phyloP scores from a whole-genome alignment of 1,140 invertebrate genomes.

The Homalodisca vitripennis region DNA sequence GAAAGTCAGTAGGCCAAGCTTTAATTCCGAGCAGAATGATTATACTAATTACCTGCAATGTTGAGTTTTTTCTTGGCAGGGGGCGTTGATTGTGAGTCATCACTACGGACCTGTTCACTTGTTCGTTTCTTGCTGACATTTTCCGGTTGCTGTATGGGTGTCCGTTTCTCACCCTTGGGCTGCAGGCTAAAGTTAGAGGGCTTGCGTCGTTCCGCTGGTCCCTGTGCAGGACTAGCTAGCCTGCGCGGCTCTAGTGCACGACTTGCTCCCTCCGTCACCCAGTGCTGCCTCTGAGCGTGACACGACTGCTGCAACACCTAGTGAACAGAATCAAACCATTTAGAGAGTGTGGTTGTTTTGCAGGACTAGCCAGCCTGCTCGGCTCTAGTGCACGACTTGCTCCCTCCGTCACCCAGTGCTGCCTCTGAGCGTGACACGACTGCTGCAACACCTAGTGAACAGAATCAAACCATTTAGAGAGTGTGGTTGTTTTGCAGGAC shows the following conservation, averaged over 20 bases:
- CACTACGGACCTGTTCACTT: not conserved
- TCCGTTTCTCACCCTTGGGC: constrained; percentile 28
- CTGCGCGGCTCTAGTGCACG: constrained; percentile 20
- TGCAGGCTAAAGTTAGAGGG: constrained; percentile 4
- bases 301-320: constrained; percentile 40
- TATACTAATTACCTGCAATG: too few species aligned
- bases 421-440: too few species aligned
- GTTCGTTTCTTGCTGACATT: constrained; percentile 30
- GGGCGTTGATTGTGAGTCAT: not conserved
- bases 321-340: too few species aligned
- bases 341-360: too few species aligned
- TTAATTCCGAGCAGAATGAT: too few species aligned
- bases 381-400: too few species aligned
- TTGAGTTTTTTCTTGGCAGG: constrained; percentile 9
- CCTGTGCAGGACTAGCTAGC: constrained; percentile 22
- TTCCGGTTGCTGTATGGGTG: not conserved
- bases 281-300: constrained; percentile 39
- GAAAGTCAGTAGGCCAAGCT: too few species aligned
- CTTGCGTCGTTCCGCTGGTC: constrained; percentile 34
- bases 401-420: too few species aligned
- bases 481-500: too few species aligned
- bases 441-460: too few species aligned
- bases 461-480: too few species aligned
- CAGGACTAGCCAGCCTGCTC: too few species aligned
- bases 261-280: constrained; percentile 37